Conservation (phyloP, 2,888 invertebrate species). For the Anthophora plumipes region DNA sequence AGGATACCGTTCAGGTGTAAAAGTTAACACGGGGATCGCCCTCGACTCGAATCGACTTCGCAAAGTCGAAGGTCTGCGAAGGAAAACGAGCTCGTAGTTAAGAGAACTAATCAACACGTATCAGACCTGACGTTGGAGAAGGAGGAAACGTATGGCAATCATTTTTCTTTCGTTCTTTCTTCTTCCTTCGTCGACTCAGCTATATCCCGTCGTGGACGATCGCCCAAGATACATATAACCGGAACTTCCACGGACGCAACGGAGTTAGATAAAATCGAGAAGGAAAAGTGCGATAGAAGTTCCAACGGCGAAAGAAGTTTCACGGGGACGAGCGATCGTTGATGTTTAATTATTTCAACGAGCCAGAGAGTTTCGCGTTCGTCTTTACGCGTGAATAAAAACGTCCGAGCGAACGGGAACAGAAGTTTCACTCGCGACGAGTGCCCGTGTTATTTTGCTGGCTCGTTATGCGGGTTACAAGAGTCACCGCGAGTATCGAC, state of each 20-base stretch:
- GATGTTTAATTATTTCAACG: constrained; percentile 50
- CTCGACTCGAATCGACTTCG: constrained; percentile 37
- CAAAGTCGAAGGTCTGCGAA: constrained; percentile 41
- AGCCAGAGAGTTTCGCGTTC: background rate
- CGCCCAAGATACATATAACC: background rate
- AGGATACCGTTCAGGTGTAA: constrained; percentile 63
- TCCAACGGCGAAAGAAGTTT: background rate
- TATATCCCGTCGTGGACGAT: background rate
- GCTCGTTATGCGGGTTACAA: constrained; percentile 55
- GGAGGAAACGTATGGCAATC: constrained; percentile 34
- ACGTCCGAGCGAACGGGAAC: background rate
- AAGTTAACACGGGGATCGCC: constrained; percentile 59
- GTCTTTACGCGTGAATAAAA: constrained; percentile 31
- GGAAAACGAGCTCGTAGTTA: constrained; percentile 47
- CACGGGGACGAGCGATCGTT: background rate
- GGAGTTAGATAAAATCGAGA: background rate
- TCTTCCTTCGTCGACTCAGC: background rate
- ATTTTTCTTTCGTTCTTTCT: constrained; percentile 45
- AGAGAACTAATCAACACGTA: constrained; percentile 68
- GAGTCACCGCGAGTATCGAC: constrained; percentile 56
- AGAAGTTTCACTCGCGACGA: constrained; percentile 18
- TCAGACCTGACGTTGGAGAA: constrained; percentile 9
- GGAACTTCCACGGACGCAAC: no score
- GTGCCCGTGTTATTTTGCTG: constrained; percentile 42
- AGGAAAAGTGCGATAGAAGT: constrained; percentile 21